These are phyloP conservation scores for Myotis pilosus DNA, from an alignment of 2,797 vertebrate genomes.

Conservation along the genomic window DNA sequence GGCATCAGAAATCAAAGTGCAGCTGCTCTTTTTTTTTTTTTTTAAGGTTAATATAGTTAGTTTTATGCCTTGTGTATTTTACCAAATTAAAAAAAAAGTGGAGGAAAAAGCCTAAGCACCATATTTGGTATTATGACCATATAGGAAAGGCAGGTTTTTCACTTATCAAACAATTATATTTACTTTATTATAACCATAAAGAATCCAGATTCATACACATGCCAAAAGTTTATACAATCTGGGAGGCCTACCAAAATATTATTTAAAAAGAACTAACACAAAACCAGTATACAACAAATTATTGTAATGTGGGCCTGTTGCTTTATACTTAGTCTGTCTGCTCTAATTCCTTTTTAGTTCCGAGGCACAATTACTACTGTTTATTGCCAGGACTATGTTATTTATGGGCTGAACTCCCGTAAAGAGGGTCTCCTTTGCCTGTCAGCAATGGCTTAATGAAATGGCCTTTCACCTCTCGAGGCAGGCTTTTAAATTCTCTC, in stretches of 20 bases:
- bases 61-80: neutral
- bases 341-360: constrained; percentile 54
- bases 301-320: neutral
- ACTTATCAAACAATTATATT: neutral
- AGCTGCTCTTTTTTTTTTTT: constrained; percentile 81
- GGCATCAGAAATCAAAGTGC: constrained; percentile 79
- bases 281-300: neutral
- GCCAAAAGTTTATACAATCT: constrained; percentile 13
- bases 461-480: constrained; percentile 70
- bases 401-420: constrained; percentile 68
- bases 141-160: neutral
- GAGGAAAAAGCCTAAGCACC: neutral
- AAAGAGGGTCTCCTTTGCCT: constrained; percentile 62
- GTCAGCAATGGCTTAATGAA: constrained; percentile 70
- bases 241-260: neutral
- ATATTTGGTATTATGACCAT: neutral
- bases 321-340: constrained; percentile 49
- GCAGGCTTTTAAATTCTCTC: constrained; percentile 66
- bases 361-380: constrained; percentile 49
- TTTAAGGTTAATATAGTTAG: constrained; percentile 70
- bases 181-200: neutral
- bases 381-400: constrained; percentile 60
- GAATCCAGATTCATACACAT: neutral
- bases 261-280: neutral
- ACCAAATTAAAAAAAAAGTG: neutral